Base-by-base conservation (phyloP, 1,140 invertebrate genomes). In the Muscidifurax raptorellus region DNA sequence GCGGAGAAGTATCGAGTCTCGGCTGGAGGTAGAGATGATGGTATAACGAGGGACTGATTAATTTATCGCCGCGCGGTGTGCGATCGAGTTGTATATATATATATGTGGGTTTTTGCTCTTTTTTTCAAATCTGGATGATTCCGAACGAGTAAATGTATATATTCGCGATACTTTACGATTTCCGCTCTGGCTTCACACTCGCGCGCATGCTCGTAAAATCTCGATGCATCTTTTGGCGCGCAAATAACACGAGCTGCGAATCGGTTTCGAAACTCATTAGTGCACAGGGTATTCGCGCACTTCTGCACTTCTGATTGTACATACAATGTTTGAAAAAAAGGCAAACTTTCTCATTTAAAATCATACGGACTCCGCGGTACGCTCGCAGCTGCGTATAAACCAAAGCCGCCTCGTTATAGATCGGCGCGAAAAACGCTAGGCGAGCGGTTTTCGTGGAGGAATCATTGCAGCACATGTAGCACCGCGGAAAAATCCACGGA, bases 31-130 rank as follows among this genome's bases (percentile, higher is more conserved):
- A 64, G 52, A 59, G 30, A 30, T 18, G 40, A 66, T 36, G 10
- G 32, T 15, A n/a, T 59, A 82, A 82, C 36, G 52, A 64, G 44
- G 71, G 28, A 5, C 2, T 66, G 80, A 82, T 75, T 82, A 74
- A 82, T 82, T 82, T 75, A 82, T 82, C 22, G 80, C 5, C 9
- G 1, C 25, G 7, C 22, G 22, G 28, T 32, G 22, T 28, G 10
- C 44, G 36, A 59, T 78, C 32, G 47, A 69, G n/a, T 27, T 2
- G n/a, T 22, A n/a, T n/a, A n/a, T n/a, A n/a, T n/a, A n/a, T n/a
- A n/a, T n/a, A n/a, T n/a, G n/a, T n/a, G n/a, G n/a, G 6, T 71
- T 52, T 40, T 27, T 71, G 2, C 27, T 12, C 27, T 75, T 25
- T 75, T 76, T 78, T 64, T 4, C 52, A n/a, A n/a, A n/a, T 59